A percentile compares a stretch with the other conserved stretches of the same genome.
Conservation (phyloP, 2,888 invertebrate species). For the Coleophora flavipennella region DNA sequence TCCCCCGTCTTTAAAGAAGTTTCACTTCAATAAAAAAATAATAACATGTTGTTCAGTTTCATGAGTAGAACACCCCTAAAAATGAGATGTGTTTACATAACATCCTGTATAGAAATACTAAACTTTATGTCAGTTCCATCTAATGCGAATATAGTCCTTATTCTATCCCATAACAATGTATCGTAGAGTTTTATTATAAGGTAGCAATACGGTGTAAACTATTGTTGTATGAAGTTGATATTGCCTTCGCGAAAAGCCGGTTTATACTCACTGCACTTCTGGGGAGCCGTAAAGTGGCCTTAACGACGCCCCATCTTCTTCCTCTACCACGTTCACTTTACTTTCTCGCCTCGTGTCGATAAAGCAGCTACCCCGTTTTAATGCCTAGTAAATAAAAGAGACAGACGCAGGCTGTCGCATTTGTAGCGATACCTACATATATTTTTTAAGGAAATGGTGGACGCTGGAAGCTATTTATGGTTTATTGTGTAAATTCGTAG, state of each 20-base stretch:
- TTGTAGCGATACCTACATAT: too few species aligned
- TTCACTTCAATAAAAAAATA: too few species aligned
- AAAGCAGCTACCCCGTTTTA: not conserved
- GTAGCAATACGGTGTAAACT: constrained; percentile 1
- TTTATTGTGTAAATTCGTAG: too few species aligned
- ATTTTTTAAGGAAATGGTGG: too few species aligned
- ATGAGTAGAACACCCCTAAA: too few species aligned
- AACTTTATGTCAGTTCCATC: not conserved
- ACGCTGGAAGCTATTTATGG: too few species aligned
- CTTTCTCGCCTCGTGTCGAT: not conserved
- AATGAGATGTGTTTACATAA: too few species aligned
- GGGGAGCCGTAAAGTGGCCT: constrained; percentile 39
- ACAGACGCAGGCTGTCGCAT: not conserved
- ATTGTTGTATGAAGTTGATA: constrained; percentile 2
- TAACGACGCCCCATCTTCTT: constrained; percentile 36
- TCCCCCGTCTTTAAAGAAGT: too few species aligned
- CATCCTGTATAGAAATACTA: too few species aligned
- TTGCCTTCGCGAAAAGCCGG: constrained; percentile 27
- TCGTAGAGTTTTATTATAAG: constrained; percentile 2
- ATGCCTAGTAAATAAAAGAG: not conserved
- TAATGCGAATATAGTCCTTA: not conserved
- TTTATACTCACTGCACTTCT: constrained; percentile 46
- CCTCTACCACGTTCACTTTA: constrained; percentile 23
- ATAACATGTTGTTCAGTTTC: too few species aligned
- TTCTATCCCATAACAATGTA: not conserved